Percentiles rank a stretch among this genome's conserved stretches.
Conservation (phyloP, 2,888 invertebrate genomes). For the Phengaris arion region DNA sequence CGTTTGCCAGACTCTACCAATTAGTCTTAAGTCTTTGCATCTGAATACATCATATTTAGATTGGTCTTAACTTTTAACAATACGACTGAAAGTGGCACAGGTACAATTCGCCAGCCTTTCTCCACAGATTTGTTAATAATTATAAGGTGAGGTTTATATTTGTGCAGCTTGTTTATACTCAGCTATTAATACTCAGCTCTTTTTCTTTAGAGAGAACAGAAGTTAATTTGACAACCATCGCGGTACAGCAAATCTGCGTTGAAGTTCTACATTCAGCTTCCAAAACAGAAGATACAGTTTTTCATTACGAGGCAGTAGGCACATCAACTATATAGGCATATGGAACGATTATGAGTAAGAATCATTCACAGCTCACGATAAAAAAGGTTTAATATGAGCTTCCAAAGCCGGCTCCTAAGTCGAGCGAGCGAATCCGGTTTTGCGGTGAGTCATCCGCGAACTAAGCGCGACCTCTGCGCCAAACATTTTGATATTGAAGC, state of each 20-base stretch:
- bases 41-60: not conserved
- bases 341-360: not conserved
- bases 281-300: not conserved
- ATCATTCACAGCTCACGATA: not conserved
- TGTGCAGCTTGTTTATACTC: not conserved
- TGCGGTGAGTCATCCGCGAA: slow-evolving; percentile 64
- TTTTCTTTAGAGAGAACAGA: too few relatives aligned
- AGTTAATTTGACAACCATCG: too few relatives aligned
- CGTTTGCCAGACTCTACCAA: too few relatives aligned
- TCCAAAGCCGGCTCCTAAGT: slow-evolving; percentile 36
- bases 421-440: slow-evolving; percentile 61
- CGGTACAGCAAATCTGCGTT: not conserved
- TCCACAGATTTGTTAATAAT: not conserved
- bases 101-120: slow-evolving; percentile 19
- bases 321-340: not conserved
- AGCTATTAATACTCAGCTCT: not conserved
- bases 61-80: not conserved
- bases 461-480: slow-evolving; percentile 60
- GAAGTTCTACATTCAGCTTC: not conserved
- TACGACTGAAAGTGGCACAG: slow-evolving; percentile 19
- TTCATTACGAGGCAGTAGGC: not conserved
- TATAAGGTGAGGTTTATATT: not conserved
- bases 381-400: slow-evolving; percentile 6
- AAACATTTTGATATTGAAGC: slow-evolving; percentile 36
- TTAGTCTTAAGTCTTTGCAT: too few relatives aligned